These are phyloP conservation scores for Drosophila trichaetosa DNA, from an alignment of 2,888 invertebrate species.

Conservation along the genomic window DNA sequence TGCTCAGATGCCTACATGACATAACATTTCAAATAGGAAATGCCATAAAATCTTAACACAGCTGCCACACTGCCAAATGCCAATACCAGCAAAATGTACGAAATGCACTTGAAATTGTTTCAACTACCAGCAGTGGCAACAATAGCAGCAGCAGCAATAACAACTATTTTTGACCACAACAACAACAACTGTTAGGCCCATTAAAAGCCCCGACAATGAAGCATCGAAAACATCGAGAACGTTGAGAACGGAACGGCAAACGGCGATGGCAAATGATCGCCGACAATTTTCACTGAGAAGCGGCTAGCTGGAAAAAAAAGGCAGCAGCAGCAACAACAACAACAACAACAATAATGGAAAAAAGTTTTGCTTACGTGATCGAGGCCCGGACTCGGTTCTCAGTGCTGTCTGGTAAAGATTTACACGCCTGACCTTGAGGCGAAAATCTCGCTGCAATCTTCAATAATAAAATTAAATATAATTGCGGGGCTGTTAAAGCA, in stretches of 20 bases:
- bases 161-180: slow-evolving; percentile 18
- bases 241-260: slow-evolving; percentile 37
- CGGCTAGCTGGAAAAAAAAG: slow-evolving; percentile 54
- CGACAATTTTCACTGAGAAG: slow-evolving; percentile 50
- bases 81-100: slow-evolving; percentile 45
- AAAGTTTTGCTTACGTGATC: slow-evolving; percentile 77
- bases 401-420: slow-evolving; percentile 73
- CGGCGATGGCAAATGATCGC: slow-evolving; percentile 47
- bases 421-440: slow-evolving; percentile 78
- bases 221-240: slow-evolving; percentile 52
- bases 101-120: slow-evolving; percentile 59
- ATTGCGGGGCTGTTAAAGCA: slow-evolving; percentile 74
- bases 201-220: slow-evolving; percentile 69
- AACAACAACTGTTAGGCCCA: slow-evolving; percentile 65
- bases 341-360: slow-evolving; percentile 31
- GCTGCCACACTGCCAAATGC: slow-evolving; percentile 37
- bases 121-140: slow-evolving; percentile 15
- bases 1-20: slow-evolving; percentile 59
- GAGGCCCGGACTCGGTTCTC: slow-evolving; percentile 51
- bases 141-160: slow-evolving; percentile 21
- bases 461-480: slow-evolving; percentile 82
- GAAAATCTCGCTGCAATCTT: slow-evolving; percentile 81
- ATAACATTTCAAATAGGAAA: slow-evolving; percentile 67
- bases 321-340: slow-evolving; percentile 6
- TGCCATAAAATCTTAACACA: slow-evolving; percentile 29